phyloP scores from a whole-genome alignment of 2,797 vertebrate genomes.

The Carduelis carduelis region DNA sequence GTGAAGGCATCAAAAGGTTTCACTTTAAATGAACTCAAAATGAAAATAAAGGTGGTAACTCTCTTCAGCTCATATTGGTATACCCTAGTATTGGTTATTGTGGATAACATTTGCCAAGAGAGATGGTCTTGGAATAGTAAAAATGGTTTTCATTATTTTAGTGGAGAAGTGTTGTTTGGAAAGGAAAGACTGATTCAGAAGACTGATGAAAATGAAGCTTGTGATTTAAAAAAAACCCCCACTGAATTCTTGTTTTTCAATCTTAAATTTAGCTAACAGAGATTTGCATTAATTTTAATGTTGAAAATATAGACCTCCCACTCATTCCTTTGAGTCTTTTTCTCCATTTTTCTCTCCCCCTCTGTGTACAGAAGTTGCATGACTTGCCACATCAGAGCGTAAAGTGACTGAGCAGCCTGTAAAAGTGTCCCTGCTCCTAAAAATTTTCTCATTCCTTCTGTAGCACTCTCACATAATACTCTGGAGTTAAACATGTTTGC shows the following conservation, averaged over 20 bases:
- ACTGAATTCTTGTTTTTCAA: neutral
- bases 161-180: neutral
- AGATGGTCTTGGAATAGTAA: neutral
- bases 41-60: neutral
- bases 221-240: neutral
- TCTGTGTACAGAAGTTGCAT: neutral
- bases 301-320: neutral
- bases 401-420: neutral
- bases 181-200: neutral
- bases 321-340: neutral
- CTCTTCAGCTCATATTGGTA: neutral
- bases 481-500: neutral
- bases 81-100: neutral
- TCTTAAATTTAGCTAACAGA: neutral
- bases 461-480: neutral
- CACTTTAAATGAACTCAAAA: neutral
- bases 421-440: neutral
- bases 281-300: neutral
- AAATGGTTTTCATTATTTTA: neutral
- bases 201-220: neutral
- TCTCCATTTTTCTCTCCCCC: neutral
- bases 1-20: neutral
- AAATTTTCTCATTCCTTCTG: neutral
- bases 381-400: neutral
- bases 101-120: neutral